Percentiles rank a stretch among this genome's conserved stretches.
Conservation (phyloP, 2,113 vertebrate genomes). For the Lonchura striata region DNA sequence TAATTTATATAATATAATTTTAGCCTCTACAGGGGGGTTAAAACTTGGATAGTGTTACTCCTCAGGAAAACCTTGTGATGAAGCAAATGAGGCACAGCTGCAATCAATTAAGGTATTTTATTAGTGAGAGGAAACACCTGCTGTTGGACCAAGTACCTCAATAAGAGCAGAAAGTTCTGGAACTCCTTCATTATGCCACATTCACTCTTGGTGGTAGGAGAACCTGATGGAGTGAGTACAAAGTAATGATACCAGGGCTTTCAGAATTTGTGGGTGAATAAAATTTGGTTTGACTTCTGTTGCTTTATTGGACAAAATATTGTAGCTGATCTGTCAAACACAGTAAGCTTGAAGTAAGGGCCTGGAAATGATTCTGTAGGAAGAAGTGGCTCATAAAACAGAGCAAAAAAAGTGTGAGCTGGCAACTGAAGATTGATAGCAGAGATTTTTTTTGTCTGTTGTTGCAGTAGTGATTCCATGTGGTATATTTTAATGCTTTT, state of each 20-base stretch:
- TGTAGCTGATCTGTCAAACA: not conserved
- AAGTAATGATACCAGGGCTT: not conserved
- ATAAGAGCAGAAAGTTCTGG: not conserved
- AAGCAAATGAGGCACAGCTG: not conserved
- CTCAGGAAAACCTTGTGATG: not conserved
- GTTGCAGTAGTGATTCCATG: not conserved
- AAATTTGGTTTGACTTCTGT: not conserved
- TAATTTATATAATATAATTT: no score
- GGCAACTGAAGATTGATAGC: not conserved
- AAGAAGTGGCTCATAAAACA: not conserved
- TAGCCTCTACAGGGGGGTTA: not conserved
- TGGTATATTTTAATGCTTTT: not conserved
- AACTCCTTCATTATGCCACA: fast-evolving
- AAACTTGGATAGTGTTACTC: not conserved
- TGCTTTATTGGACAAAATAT: not conserved
- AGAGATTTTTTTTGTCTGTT: not conserved
- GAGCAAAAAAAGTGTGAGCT: not conserved
- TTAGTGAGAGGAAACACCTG: not conserved
- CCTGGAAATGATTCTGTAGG: not conserved
- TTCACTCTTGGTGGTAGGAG: fast-evolving
- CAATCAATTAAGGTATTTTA: not conserved
- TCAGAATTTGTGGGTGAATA: not conserved
- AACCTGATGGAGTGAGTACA: not conserved
- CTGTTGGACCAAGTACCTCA: not conserved
- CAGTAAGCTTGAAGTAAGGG: not conserved